Base-by-base conservation (phyloP, 2,113 vertebrate genomes). In the Theropithecus gelada region DNA sequence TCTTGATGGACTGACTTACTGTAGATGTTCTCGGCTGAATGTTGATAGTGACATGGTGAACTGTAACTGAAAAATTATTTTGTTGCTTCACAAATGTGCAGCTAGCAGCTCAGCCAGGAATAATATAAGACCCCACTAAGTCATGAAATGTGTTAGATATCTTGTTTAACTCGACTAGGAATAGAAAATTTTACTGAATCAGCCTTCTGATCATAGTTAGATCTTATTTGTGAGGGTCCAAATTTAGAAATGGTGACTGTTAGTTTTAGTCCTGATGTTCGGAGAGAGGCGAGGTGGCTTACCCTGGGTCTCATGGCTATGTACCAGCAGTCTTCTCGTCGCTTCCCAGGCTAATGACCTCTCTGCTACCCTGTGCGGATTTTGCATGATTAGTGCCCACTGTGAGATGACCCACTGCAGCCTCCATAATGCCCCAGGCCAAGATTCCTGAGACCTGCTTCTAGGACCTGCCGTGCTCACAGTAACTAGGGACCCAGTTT, bases 61-160 rank as follows among this genome's bases (percentile, higher is more conserved):
- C 17, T 76, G 0, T 82, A 40, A 55, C 68, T 14, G 38, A 82
- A 96, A 55, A 35, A 13, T 43, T 45, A 20, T 30, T 59, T 88
- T 64, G 97, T 90, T 80, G 55, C 61, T 95, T 78, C 64, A n/a
- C n/a, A 78, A 52, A 25, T 92, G 16, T 66, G 45, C 25, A 95
- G 18, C 23, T 75, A 90, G 27, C 48, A 38, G 30, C 57, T 70
- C 40, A 75, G 8, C 25, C 40, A 35, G 30, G 27, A 91, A 92
- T 64, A 64, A 64, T 75, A 78, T 48, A 32, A 83, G 76, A 66
- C 32, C 27, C 16, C 27, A 45, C 25, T 55, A 75, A 55, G 3
- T 81, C 59, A 66, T 30, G 40, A 68, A 43, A 43, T 32, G 0
- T 68, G 8, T 57, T 59, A 78, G 35, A 17, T n/a, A 43, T 16